phyloP scores from a whole-genome alignment of 2,797 vertebrate genomes.

The Coregonus ussuriensis region DNA sequence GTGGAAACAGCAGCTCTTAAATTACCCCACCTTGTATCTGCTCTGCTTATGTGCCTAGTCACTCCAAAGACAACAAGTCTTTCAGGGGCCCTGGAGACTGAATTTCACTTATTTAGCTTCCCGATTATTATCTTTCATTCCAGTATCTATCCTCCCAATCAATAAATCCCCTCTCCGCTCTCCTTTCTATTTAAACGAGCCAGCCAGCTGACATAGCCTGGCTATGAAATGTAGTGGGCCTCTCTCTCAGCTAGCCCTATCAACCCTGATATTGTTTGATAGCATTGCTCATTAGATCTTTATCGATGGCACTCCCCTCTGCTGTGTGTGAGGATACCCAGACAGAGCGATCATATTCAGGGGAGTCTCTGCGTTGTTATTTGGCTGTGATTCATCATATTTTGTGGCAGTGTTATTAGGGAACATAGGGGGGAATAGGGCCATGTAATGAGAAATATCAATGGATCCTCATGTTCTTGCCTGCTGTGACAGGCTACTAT shows the following conservation, averaged over 20 bases:
- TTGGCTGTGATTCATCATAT: slow-evolving; percentile 85
- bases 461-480: slow-evolving; percentile 88
- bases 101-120: slow-evolving; percentile 54
- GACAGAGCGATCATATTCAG: slow-evolving; percentile 78
- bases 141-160: slow-evolving; percentile 48
- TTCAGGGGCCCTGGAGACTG: slow-evolving; percentile 27
- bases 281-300: slow-evolving; percentile 83
- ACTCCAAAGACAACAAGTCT: neutral
- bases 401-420: slow-evolving; percentile 80
- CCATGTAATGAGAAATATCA: slow-evolving; percentile 89
- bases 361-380: slow-evolving; percentile 78
- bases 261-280: slow-evolving; percentile 69
- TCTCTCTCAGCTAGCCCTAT: slow-evolving; percentile 18
- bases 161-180: slow-evolving; percentile 46
- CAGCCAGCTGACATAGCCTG: slow-evolving; percentile 32
- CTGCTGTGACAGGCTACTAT: slow-evolving; percentile 84
- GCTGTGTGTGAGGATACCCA: slow-evolving; percentile 74
- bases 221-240: slow-evolving; percentile 45
- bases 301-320: slow-evolving; percentile 78
- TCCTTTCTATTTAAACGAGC: slow-evolving; percentile 44
- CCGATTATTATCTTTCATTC: slow-evolving; percentile 58
- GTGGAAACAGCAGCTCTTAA: neutral
- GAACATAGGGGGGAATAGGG: slow-evolving; percentile 80
- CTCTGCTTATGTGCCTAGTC: neutral
- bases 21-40: neutral